A percentile compares a stretch with the other conserved stretches of the same genome.
Conservation (phyloP, 2,113 vertebrate species). For the Macrotus californicus region DNA sequence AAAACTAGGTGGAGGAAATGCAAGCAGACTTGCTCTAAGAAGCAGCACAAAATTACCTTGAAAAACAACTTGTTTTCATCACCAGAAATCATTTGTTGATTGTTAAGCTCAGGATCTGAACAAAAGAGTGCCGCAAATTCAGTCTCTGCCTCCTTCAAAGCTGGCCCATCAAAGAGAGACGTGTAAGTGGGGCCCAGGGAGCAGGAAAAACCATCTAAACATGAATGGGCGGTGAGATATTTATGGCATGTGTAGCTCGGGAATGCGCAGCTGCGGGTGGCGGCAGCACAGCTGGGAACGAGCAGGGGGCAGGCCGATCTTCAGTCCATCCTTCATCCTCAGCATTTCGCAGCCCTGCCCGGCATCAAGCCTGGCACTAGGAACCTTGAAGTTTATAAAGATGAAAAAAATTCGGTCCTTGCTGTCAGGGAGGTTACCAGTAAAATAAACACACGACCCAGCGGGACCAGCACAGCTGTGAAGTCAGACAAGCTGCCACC, state of each 20-base stretch:
- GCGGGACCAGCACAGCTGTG: background rate
- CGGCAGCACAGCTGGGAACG: background rate
- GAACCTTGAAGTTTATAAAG: background rate
- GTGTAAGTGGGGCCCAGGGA: background rate
- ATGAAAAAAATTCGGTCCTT: background rate
- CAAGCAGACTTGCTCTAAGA: background rate
- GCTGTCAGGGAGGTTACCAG: background rate
- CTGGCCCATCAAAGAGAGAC: background rate
- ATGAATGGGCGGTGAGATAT: background rate
- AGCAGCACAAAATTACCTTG: background rate
- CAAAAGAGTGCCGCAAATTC: background rate
- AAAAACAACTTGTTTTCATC: background rate
- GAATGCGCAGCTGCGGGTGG: background rate
- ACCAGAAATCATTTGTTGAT: background rate
- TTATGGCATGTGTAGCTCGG: background rate
- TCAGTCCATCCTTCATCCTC: background rate
- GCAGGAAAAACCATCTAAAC: background rate
- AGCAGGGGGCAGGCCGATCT: accelerated
- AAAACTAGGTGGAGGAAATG: background rate
- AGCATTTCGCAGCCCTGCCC: accelerated
- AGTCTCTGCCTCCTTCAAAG: background rate
- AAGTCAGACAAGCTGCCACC: background rate
- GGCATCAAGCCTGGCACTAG: background rate
- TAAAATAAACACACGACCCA: background rate
- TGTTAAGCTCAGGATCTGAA: background rate